Conservation (phyloP, 2,113 vertebrate species). For the Isichthys henryi region DNA sequence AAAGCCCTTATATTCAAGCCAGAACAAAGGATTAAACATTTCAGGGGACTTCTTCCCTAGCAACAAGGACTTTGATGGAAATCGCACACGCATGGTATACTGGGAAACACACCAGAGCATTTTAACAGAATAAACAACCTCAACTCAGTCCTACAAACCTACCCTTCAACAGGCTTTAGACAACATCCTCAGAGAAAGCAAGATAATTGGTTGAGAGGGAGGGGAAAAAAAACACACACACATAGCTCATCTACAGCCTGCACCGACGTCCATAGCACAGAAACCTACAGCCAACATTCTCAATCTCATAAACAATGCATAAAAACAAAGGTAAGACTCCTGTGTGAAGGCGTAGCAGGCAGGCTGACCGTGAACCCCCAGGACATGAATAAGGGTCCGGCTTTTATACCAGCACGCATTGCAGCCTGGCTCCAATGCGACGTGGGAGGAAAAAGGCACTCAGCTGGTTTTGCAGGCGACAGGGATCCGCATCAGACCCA, state of each 20-base stretch:
- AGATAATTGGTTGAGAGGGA: background rate
- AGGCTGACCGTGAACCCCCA: background rate
- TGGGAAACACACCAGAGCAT: background rate
- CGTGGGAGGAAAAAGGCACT: constrained; percentile 24
- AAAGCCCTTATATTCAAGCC: background rate
- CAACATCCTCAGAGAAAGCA: background rate
- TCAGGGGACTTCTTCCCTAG: background rate
- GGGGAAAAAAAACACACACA: background rate
- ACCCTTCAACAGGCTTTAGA: background rate
- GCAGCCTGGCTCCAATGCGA: background rate
- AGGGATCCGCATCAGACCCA: background rate
- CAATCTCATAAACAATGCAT: background rate
- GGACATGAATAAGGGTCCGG: background rate
- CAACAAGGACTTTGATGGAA: background rate
- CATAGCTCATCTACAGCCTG: background rate
- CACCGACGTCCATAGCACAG: background rate
- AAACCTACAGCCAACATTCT: background rate
- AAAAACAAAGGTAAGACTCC: background rate
- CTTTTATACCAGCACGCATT: constrained; percentile 25
- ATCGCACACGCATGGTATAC: background rate
- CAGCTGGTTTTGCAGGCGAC: background rate
- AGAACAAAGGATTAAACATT: background rate
- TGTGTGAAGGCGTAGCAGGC: background rate
- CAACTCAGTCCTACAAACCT: background rate
- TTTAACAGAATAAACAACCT: background rate